phyloP scores from a whole-genome alignment of 2,797 vertebrate species.

The Crocidura indochinensis region DNA sequence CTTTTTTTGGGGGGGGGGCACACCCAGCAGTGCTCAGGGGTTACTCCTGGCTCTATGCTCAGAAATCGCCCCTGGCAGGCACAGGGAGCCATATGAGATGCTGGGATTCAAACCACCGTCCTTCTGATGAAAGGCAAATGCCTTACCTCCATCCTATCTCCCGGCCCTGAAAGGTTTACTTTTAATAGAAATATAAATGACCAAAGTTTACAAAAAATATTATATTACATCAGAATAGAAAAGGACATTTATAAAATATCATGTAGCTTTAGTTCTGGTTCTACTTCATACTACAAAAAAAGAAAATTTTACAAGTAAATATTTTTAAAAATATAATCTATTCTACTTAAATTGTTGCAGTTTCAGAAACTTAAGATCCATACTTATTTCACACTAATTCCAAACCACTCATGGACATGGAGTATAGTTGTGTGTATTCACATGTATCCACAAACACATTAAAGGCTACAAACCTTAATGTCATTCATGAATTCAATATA shows the following conservation, averaged over 20 bases:
- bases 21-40: too few species aligned
- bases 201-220: neutral
- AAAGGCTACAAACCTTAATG: neutral
- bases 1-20: too few species aligned
- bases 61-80: too few species aligned
- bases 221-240: neutral
- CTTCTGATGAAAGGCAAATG: too few species aligned
- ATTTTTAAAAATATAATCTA: neutral
- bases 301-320: slow-evolving; percentile 8
- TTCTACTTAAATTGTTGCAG: neutral
- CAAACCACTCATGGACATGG: neutral
- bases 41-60: too few species aligned
- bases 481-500: slow-evolving; percentile 6
- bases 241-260: neutral
- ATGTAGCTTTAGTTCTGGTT: slow-evolving; percentile 12
- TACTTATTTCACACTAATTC: neutral
- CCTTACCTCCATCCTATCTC: too few species aligned
- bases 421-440: neutral
- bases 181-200: slow-evolving; percentile 45
- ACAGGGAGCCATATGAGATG: too few species aligned
- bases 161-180: neutral
- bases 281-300: neutral
- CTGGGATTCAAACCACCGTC: too few species aligned
- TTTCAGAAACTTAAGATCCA: neutral
- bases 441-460: too few species aligned